phyloP scores from a whole-genome alignment of 2,113 vertebrate species.

The Zosterops borbonicus region DNA sequence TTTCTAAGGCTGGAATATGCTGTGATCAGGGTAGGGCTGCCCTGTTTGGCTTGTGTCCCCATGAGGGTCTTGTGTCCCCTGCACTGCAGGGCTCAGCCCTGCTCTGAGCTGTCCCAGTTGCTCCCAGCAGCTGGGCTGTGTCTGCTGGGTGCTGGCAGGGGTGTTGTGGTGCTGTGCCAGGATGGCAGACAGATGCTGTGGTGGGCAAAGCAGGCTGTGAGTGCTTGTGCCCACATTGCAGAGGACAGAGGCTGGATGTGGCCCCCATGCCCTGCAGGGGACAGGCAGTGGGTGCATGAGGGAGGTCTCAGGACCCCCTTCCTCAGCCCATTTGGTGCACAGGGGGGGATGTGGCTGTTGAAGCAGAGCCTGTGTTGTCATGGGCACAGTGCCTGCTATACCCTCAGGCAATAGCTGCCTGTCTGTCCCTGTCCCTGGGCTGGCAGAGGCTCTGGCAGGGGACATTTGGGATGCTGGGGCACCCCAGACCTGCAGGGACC shows the following conservation, averaged over 20 bases:
- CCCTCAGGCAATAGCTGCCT: not conserved
- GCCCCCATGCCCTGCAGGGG: not conserved
- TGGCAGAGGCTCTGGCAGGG: not conserved
- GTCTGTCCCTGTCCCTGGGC: not conserved
- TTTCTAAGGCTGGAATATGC: not conserved
- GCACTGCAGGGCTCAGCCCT: not conserved
- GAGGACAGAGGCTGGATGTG: not conserved
- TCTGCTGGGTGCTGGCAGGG: not conserved
- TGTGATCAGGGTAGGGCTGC: rapidly evolving
- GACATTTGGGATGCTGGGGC: not conserved
- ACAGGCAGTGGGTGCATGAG: not conserved
- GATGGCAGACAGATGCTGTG: not conserved
- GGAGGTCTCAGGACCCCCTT: not conserved
- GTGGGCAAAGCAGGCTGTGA: not conserved
- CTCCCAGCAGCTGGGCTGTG: not conserved
- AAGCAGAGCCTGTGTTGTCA: not conserved
- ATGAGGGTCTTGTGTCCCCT: rapidly evolving
- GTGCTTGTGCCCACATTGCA: not conserved
- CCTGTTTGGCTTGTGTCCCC: not conserved
- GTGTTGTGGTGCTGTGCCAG: not conserved
- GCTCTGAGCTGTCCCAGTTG: not conserved
- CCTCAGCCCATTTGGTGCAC: not conserved
- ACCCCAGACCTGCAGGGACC: not conserved
- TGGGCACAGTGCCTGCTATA: not conserved
- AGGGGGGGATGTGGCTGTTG: not conserved